A percentile compares a stretch with the other conserved stretches of the same genome.
Conservation (phyloP, 2,113 vertebrate genomes). For the Cynopterus brachyotis region DNA sequence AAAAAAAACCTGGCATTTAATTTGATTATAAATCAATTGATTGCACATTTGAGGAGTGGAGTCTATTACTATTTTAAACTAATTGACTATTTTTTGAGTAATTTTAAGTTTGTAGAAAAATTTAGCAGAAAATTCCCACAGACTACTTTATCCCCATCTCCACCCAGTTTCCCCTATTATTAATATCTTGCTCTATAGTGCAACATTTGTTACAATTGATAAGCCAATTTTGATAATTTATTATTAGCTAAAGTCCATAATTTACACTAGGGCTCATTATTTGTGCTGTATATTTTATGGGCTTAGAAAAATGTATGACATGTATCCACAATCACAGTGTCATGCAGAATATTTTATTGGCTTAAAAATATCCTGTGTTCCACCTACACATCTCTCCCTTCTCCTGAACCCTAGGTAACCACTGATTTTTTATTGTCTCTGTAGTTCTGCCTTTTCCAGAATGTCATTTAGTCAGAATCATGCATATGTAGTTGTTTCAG, state of each 20-base stretch:
- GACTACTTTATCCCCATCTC: neutral
- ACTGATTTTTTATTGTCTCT: neutral
- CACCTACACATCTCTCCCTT: neutral
- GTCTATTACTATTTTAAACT: neutral
- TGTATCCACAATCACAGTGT: neutral
- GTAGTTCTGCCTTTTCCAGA: neutral
- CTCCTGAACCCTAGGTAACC: neutral
- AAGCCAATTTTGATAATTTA: neutral
- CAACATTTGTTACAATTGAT: neutral
- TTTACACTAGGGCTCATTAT: neutral
- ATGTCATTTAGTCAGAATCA: neutral
- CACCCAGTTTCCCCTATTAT: neutral
- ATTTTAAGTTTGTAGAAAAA: neutral
- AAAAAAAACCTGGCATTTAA: neutral
- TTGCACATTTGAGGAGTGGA: neutral
- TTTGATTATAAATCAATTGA: neutral
- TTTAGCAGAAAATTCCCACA: neutral
- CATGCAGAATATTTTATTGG: neutral
- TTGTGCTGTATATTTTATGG: neutral
- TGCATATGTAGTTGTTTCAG: neutral
- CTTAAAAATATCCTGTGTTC: neutral
- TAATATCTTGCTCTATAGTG: neutral
- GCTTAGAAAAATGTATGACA: neutral
- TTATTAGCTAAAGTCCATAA: neutral
- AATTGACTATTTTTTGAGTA: neutral